Base-by-base conservation (phyloP, 2,888 invertebrate genomes). In the Neocrepidodera transversa region DNA sequence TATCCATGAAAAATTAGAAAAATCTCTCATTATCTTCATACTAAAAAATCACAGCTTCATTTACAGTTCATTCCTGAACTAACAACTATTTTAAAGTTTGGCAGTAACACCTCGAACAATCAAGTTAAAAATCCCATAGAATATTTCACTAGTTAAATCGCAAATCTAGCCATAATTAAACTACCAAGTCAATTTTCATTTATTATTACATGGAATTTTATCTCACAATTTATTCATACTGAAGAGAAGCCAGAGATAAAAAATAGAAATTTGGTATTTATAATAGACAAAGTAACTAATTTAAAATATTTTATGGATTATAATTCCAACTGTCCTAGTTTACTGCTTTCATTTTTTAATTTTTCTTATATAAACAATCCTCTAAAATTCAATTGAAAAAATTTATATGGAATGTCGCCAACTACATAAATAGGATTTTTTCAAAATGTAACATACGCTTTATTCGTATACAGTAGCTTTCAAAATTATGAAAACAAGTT, bases 41-140 rank as follows among this genome's bases (percentile, higher is more conserved):
- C 60, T 63, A 68, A 63, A 71, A 71, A 74, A 76, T 76, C 75
- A 75, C 74, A 76, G 76, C 73, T 71, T 74, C 28, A 69, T 71
- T 71, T 66, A 71, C 72, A 74, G 73, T 74, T 71, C 72, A 72
- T 70, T 72, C 70, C 71, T 67, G 56, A 62, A 63, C 60, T 48
- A 61, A 61, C 59, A 50, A 63, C 59, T 59, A 65, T 53, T 50
- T 59, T 59, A 53, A 57, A 51, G 36, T 59, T 30, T 52, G 16
- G 28, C 45, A 42, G 42, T 26, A 28, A 45, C 11, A 28, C 13
- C 45, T 42, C 20, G 23, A 20, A n/a, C 42, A 38, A 38, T 51
- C 8, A n/a, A 26, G 20, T 13, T 18, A 18, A n/a, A 13, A 49
- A 49, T 35, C n/a, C 10, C 7, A 38, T 13, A 38, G 17, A 38